Conservation (phyloP, 2,113 vertebrate species). For the Phyllostomus discolor region DNA sequence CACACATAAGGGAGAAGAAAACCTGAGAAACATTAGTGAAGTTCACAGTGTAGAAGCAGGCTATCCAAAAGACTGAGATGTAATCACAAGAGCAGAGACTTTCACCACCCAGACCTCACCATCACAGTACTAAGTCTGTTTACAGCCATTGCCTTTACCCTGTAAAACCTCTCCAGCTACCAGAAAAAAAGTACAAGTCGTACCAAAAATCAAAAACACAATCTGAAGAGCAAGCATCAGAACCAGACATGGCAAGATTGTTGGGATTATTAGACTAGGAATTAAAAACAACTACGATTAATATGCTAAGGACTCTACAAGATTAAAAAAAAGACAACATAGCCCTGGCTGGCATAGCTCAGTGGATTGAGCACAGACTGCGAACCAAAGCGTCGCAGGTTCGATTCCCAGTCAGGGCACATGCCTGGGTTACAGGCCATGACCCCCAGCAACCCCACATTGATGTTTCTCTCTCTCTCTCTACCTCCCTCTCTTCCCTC, state of each 20-base stretch:
- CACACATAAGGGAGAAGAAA: background rate
- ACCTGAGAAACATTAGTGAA: background rate
- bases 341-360: no score
- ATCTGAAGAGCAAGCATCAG: background rate
- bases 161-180: background rate
- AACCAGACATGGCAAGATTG: background rate
- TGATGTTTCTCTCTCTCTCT: no score
- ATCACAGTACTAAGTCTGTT: background rate
- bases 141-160: background rate
- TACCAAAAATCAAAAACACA: background rate
- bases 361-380: no score
- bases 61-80: background rate
- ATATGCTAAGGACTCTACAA: no score
- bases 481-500: no score
- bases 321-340: background rate
- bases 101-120: background rate
- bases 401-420: no score
- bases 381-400: no score
- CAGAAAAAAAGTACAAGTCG: background rate
- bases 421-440: no score
- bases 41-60: background rate
- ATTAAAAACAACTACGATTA: background rate
- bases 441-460: no score
- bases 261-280: background rate
- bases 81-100: background rate